Conservation (phyloP, 2,113 vertebrate genomes). For the Lampris incognitus region DNA sequence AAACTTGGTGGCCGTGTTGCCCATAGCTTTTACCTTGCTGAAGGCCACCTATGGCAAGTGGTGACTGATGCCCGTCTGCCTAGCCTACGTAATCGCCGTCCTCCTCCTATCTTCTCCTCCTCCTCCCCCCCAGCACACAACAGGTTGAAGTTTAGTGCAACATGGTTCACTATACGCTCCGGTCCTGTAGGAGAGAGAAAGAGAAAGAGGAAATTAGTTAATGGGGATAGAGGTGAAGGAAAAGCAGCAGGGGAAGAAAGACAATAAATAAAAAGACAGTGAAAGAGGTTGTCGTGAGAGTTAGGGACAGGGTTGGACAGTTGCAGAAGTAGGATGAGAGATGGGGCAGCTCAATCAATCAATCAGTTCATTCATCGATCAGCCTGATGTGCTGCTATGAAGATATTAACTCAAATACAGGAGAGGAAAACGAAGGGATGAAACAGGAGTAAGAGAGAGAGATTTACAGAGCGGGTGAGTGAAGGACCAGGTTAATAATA, state of each 20-base stretch:
- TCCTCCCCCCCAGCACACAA: constrained; percentile 62
- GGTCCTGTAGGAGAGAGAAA: constrained; percentile 49
- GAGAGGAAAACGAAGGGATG: constrained; percentile 18
- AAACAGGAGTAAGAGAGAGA: constrained; percentile 38
- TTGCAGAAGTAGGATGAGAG: neutral
- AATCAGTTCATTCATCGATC: constrained; percentile 57
- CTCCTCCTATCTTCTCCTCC: constrained; percentile 43
- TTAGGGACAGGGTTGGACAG: neutral
- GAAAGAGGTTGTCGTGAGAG: neutral
- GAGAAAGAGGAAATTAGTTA: neutral
- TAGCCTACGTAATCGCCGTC: neutral
- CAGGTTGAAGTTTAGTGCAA: constrained; percentile 69
- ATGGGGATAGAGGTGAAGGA: neutral
- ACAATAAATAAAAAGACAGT: neutral
- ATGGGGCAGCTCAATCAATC: constrained; percentile 43
- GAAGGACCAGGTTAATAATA: constrained; percentile 55
- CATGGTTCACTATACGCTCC: constrained; percentile 65
- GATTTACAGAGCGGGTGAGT: constrained; percentile 39
- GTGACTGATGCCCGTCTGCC: constrained; percentile 41
- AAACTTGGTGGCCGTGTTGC: constrained; percentile 98
- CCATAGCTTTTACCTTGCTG: constrained; percentile 84
- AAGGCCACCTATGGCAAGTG: constrained; percentile 40
- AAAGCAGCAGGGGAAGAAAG: constrained; percentile 10
- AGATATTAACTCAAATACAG: constrained; percentile 56
- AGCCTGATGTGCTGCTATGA: constrained; percentile 39